Base-by-base conservation (phyloP, 1,140 invertebrate species). In the Trichonephila clavata region DNA sequence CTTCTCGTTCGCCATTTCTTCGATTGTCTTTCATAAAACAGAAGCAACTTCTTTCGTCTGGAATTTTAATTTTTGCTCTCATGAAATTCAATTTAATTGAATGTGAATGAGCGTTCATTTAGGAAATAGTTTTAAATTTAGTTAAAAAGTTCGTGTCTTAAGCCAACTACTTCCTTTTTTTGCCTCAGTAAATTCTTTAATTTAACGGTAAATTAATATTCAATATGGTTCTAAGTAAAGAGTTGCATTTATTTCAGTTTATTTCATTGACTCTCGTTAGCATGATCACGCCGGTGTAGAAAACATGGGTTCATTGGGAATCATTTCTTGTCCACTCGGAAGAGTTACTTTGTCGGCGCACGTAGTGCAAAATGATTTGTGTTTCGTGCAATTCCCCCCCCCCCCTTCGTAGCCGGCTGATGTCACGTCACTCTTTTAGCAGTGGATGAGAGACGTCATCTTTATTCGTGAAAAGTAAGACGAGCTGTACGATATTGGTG, bases 401-500 rank as follows among this genome's bases (percentile, higher is more conserved):
- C 39, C 80, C 21, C 21, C 60, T 43, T 32, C 18, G 21, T 60
- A 87, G 59, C 86, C 32, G 86, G 86, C 86, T 10, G 86, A 0
- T 50, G 7, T 7, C 50, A 50, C 50, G 50, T 50, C 50, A 50
- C 10, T 50, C 50, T 13, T 7, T 50, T 59, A n/a, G 24, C 14
- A 14, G 50, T 71, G 20, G 32, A 39, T 20, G 16, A 57, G 39
- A 65, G 63, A 88, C 65, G 18, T 60, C 20, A 60, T 63, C 20
- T 77, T 60, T 5, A 32, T 59, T 90, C 32, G 68, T 50, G 59
- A 32, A 14, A 57, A 90, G 8, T 77, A 32, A 90, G 89, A 87
- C 21, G 59, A 81, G 89, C 3, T 32, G 59, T 80, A 90, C 21
- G 20, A 90, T 80, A 60, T 80, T n/a, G 89, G 71, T 90, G 89